A percentile compares a stretch with the other conserved stretches of the same genome.
Conservation (phyloP, 2,113 vertebrate species). For the Leucosticte australis region DNA sequence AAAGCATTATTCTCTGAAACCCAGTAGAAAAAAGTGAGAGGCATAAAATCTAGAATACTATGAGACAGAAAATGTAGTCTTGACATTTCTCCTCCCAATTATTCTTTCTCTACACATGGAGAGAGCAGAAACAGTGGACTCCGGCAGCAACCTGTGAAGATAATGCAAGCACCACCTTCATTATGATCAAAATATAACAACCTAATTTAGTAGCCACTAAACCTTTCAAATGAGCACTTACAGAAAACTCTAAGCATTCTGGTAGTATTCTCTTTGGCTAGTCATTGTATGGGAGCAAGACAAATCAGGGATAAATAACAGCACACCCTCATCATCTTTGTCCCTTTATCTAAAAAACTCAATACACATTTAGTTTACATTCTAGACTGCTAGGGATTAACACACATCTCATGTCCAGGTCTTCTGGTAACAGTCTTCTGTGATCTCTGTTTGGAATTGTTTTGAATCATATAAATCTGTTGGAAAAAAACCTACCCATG, state of each 20-base stretch:
- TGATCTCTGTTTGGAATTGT: neutral
- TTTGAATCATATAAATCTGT: neutral
- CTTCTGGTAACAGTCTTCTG: neutral
- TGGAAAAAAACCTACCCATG: accelerated
- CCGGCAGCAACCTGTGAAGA: neutral
- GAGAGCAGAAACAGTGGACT: neutral
- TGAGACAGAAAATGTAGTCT: neutral
- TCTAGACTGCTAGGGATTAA: neutral
- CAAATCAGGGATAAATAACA: neutral
- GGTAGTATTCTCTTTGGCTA: neutral
- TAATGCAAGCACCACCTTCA: neutral
- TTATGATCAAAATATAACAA: neutral
- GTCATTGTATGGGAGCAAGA: neutral
- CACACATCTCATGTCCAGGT: neutral
- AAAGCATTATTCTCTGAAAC: neutral
- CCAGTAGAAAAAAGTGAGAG: neutral
- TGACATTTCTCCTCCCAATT: neutral
- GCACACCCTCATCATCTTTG: neutral
- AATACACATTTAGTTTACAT: neutral
- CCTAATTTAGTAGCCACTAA: neutral
- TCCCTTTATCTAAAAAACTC: neutral
- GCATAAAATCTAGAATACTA: neutral
- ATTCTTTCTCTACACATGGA: neutral
- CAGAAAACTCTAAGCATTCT: neutral
- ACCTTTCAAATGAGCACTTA: neutral